Evolutionary conservation across 2,888 invertebrate genomes (phyloP).

Genomic region (Xanthorhoe designata): DNA sequence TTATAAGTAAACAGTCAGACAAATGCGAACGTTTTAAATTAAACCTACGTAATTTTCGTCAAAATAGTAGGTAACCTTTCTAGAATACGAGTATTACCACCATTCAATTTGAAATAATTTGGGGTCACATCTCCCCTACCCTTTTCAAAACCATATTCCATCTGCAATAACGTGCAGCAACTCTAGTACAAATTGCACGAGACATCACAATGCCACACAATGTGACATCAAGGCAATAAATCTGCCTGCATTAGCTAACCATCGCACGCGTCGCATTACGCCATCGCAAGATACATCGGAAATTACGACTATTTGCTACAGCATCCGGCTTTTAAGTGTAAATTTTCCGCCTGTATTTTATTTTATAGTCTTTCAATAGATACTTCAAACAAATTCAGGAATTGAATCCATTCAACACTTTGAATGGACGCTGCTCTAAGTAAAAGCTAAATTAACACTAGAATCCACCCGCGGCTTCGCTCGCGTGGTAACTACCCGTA

Average conservation of each 20-base stretch:
- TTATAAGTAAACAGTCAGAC: no score
- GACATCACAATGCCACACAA: slow-evolving; percentile 21
- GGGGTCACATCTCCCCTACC: slow-evolving; percentile 9
- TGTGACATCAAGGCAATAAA: slow-evolving; percentile 57
- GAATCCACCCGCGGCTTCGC: neutral
- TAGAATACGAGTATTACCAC: neutral
- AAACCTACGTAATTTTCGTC: neutral
- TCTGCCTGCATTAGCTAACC: slow-evolving; percentile 47
- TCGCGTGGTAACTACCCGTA: neutral
- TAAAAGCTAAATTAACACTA: neutral
- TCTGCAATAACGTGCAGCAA: slow-evolving; percentile 14
- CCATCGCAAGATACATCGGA: slow-evolving; percentile 75
- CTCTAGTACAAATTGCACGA: slow-evolving; percentile 11
- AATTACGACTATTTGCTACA: slow-evolving; percentile 77
- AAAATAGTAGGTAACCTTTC: neutral
- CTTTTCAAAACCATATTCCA: slow-evolving; percentile 13
- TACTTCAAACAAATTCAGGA: neutral
- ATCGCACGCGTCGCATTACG: slow-evolving; percentile 62
- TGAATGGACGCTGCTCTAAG: neutral
- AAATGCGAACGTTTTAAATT: neutral
- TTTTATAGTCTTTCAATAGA: slow-evolving; percentile 54
- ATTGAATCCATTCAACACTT: no score
- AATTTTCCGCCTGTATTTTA: slow-evolving; percentile 84
- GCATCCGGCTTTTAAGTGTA: slow-evolving; percentile 84
- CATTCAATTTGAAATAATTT: neutral